These are phyloP conservation scores for Sebastes iracundus DNA, from an alignment of 2,797 vertebrate species.

Conservation along the genomic window DNA sequence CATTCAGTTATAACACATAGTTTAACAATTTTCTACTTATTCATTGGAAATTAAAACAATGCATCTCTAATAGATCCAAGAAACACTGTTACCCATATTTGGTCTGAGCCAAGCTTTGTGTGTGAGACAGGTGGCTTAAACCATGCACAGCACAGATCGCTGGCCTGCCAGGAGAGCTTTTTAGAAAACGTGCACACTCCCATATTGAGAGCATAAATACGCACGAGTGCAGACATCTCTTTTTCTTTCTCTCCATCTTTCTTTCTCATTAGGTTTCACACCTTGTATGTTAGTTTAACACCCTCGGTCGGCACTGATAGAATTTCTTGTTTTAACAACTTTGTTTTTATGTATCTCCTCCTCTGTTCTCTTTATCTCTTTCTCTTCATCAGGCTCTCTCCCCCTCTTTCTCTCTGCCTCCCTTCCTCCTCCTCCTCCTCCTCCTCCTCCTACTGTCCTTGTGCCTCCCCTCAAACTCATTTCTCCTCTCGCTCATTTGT, in stretches of 20 bases:
- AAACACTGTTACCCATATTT: conserved; percentile 23
- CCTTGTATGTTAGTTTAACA: conserved; percentile 11
- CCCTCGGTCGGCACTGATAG: not conserved
- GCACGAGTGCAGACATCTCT: not conserved
- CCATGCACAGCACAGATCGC: conserved; percentile 50
- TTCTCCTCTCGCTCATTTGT: not conserved
- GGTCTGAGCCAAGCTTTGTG: not conserved
- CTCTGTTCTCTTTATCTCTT: not conserved
- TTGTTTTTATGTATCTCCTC: conserved; percentile 7
- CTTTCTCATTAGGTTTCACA: conserved; percentile 24
- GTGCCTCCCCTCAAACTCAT: not conserved
- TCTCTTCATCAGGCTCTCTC: not conserved
- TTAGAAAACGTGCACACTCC: conserved; percentile 42
- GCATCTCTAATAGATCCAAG: not conserved
- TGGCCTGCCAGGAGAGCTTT: conserved; percentile 60
- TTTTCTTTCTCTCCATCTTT: not conserved
- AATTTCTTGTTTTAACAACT: conserved; percentile 14
- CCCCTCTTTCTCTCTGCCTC: not conserved
- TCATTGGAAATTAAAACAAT: conserved; percentile 3
- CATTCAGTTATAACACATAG: not conserved
- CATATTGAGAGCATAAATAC: conserved; percentile 49
- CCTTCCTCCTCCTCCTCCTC: not conserved
- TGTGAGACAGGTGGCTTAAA: conserved; percentile 57
- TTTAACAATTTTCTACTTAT: not conserved
- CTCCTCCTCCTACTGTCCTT: not conserved